phyloP scores from a whole-genome alignment of 2,888 invertebrate species.

The Achlya flavicornis region DNA sequence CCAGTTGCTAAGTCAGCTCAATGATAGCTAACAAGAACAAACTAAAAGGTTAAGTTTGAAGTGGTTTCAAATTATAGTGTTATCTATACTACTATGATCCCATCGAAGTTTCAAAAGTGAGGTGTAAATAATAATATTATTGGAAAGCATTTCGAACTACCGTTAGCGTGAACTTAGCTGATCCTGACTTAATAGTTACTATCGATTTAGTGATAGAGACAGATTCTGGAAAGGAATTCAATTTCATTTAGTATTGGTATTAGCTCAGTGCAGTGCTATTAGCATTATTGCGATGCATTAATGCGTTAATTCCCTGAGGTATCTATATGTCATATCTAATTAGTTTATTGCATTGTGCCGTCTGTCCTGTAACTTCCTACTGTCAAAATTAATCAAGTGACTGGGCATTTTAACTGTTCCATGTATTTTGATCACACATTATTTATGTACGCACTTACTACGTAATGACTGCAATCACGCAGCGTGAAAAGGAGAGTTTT shows the following conservation, averaged over 20 bases:
- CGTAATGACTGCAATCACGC: conserved; percentile 6
- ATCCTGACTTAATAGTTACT: not conserved
- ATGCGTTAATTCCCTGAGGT: not conserved
- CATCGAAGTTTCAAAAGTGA: not conserved
- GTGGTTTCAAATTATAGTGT: not conserved
- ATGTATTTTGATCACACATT: not conserved
- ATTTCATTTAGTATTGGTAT: not conserved
- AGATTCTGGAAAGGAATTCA: not conserved
- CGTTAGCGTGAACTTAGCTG: not conserved
- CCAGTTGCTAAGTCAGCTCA: not conserved
- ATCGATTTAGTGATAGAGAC: not conserved
- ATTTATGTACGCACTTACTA: conserved; percentile 2
- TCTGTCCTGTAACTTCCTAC: not conserved
- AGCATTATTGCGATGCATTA: not conserved
- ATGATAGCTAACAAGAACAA: not conserved
- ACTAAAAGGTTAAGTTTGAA: not conserved
- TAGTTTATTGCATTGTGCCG: conserved; percentile 1
- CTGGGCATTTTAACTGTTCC: not conserved
- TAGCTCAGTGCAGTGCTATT: not conserved
- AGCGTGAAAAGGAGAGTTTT: conserved; percentile 7
- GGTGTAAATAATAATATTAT: conserved; percentile 11
- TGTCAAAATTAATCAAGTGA: not conserved
- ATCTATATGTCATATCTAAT: not conserved
- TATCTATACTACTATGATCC: conserved; percentile 3
- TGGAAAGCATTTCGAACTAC: not conserved